Evolutionary conservation across 2,888 invertebrate genomes (phyloP), one percentile per base, ranked within the genome.

Genomic region (Nomada fucata): DNA sequence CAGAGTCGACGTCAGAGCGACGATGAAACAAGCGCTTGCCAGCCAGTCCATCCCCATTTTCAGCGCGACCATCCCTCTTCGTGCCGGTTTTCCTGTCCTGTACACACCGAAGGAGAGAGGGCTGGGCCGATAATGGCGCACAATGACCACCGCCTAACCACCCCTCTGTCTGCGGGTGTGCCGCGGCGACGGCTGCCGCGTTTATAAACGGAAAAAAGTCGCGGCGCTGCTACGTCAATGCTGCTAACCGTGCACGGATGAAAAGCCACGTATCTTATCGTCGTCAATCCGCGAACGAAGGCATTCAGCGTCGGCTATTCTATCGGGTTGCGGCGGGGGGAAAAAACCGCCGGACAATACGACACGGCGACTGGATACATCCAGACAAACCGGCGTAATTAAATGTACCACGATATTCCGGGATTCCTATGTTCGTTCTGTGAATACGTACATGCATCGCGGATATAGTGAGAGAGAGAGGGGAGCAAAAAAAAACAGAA

Each of bases 221-320:
- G 86, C 83, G 82, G 80, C 63, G n/a, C 2, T 26, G 57, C 57
- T 20, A 61, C 79, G 87, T 88, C 84, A 87, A 88, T 86, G 80
- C 85, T 63, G 72, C 73, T 85, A 83, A 83, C 83, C 74, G 74
- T 67, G 57, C 77, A 20, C 57, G 77, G 63, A 70, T 88, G 88
- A 89, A 88, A 88, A 85, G 89, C 83, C 87, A 78, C 86, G 85
- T 88, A 88, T 88, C 89, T 88, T 88, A 88, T 88, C 88, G 80
- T 69, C 85, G 79, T 76, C 89, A 82, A 88, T 88, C 89, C 87
- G 87, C 81, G 81, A 57, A 59, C 71, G 81, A 75, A 68, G 77
- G 67, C 63, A 86, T 84, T 86, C 81, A 76, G 44, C 53, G 60
- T 15, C 52, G 71, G 26, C 82, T 68, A 76, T 82, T 82, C 82